Evolutionary conservation across 2,888 invertebrate species (phyloP), one percentile per base, ranked within the genome.

Genomic region (Saturnia japonica): DNA sequence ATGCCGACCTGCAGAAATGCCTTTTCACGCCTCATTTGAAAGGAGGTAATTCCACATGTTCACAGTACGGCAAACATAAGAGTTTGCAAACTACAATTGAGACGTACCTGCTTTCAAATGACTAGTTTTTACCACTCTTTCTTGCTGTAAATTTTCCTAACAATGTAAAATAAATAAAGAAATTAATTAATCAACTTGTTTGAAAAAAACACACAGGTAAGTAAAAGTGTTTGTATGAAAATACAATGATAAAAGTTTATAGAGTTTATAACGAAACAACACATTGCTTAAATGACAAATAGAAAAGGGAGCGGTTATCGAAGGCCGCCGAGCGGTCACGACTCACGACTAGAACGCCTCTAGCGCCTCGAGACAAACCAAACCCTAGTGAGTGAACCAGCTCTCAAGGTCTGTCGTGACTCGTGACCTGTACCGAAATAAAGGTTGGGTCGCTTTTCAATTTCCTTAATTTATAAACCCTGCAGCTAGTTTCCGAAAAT

Each of bases 291-390:
- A 87, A 89, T 90, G 90, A 85, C 82, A 80, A 82, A 85, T 83
- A 81, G 83, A 83, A 82, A 87, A 87, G 90, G 91, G 91, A 90
- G 88, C 89, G 91, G 89, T 85, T 81, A 78, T 78, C 88, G 90
- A 91, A 91, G 91, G 91, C 89, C 88, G 83, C 73, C 77, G 72
- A 71, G 77, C 85, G 86, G 91, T 91, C 92, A 93, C 92, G 92
- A 88, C 88, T 91, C 92, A 93, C 92, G 92, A 88, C 88, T 90
- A 88, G 89, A 90, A 87, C 91, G 90, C 34, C 62, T 57, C 3
- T 25, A 57, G 57, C 62, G 34, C 34, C 40, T 34, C 34, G 25
- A 68, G 68, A 43, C 54, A 47, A 28, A n/a, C 45, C 62, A 45
- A 62, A 45, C 69, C 69, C 68, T 42, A 68, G 22, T 28, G 42